These are phyloP conservation scores for Liasis olivaceus DNA, from an alignment of 2,797 vertebrate species.

Conservation along the genomic window DNA sequence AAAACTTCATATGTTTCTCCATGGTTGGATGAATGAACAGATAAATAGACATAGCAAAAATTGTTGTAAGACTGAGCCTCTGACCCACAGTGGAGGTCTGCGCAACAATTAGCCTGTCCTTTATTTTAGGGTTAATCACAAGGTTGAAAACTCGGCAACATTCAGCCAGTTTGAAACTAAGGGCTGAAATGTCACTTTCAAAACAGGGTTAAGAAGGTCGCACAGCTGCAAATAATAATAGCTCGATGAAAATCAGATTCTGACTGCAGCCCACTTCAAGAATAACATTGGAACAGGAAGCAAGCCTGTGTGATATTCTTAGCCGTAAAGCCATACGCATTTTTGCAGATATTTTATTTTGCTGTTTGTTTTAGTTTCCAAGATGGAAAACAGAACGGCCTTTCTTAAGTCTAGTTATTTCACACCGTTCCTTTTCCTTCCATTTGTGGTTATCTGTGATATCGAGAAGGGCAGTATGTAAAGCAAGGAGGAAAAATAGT, in stretches of 20 bases:
- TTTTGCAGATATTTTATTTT: slow-evolving; percentile 60
- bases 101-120: slow-evolving; percentile 44
- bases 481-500: neutral
- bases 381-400: slow-evolving; percentile 38
- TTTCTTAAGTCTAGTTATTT: slow-evolving; percentile 57
- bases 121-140: slow-evolving; percentile 63
- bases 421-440: slow-evolving; percentile 43
- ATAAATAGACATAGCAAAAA: slow-evolving; percentile 36
- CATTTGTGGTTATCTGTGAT: neutral
- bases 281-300: slow-evolving; percentile 81
- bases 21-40: neutral
- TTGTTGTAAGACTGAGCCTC: slow-evolving; percentile 31
- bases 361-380: slow-evolving; percentile 26
- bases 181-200: slow-evolving; percentile 81
- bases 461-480: neutral
- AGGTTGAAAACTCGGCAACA: slow-evolving; percentile 67
- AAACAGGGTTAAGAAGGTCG: slow-evolving; percentile 79
- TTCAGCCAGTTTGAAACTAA: slow-evolving; percentile 73
- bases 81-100: slow-evolving; percentile 57
- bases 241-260: slow-evolving; percentile 83
- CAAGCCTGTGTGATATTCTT: slow-evolving; percentile 75
- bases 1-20: neutral
- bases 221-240: slow-evolving; percentile 84
- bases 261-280: slow-evolving; percentile 74
- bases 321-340: slow-evolving; percentile 68